Base-by-base conservation (phyloP, 2,113 vertebrate species). In the Zosterops pallidus region DNA sequence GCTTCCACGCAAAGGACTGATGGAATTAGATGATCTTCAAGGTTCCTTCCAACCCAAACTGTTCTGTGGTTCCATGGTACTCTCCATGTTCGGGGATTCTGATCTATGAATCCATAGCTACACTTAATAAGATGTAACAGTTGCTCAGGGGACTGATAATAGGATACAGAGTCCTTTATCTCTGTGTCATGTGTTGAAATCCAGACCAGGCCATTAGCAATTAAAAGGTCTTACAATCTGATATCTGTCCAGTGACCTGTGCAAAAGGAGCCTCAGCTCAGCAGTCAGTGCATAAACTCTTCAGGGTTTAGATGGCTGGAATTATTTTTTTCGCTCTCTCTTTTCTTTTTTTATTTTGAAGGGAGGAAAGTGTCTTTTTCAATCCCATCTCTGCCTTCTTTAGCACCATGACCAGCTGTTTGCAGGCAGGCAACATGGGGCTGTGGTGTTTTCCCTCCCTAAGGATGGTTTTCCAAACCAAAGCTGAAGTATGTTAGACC, bases 161-260 rank as follows among this genome's bases (percentile, higher is more conserved):
- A 93, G 89, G 78, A 92, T 95, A 57, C 42, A 37, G 77, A 89
- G 42, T 47, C 71, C 75, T 89, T 94, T 94, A 87, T 94, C 86
- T 92, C 89, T 15, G 25, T 82, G 86, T 88, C 84, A 53, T 4
- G 5, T 25, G 1, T 76, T 90, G 94, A 95, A 91, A 95, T 79
- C 84, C 90, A 91, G 89, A 92, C 74, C 67, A 46, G 70, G 75
- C 55, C 78, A 80, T 94, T 90, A 93, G 90, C 87, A 96, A 93
- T 88, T 95, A 77, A 90, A 95, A 92, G 33, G 4, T 77, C 70
- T 91, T 72, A 57, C 77, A 55, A 69, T 46, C 81, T 91, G 81
- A 91, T 77, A 56, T 62, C 75, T 83, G 41, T 33, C 78, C 70
- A 52, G 44, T 65, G 52, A 75, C 55, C 46, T 67, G 46, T 77